A percentile compares a stretch with the other conserved stretches of the same genome.
Conservation (phyloP, 2,797 vertebrate species). For the Taenioides sp. region DNA sequence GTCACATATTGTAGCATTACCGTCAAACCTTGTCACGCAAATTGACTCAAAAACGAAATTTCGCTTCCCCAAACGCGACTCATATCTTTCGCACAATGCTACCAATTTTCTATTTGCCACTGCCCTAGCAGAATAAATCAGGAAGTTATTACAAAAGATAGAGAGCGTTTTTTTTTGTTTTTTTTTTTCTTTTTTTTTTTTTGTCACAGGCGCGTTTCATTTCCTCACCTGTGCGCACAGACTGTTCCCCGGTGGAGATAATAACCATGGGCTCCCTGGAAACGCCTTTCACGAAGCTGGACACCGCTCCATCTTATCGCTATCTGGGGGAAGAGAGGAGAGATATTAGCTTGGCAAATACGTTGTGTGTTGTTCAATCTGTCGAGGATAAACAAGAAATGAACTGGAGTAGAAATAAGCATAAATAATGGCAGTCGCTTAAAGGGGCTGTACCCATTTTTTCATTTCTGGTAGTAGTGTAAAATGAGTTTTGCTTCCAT, state of each 20-base stretch:
- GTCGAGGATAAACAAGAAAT: slow-evolving; percentile 4
- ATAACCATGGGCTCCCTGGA: slow-evolving; percentile 36
- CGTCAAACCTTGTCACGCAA: not conserved
- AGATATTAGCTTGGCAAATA: slow-evolving; percentile 50
- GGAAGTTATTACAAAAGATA: slow-evolving; percentile 37
- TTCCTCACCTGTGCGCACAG: slow-evolving; percentile 58
- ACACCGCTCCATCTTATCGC: slow-evolving; percentile 47
- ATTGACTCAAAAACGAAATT: slow-evolving; percentile 1
- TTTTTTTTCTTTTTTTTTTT: slow-evolving; percentile 49
- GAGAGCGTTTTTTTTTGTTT: slow-evolving; percentile 38
- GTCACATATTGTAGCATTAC: not conserved
- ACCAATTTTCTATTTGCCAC: slow-evolving; percentile 8
- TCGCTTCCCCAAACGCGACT: not conserved
- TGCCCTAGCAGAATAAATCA: slow-evolving; percentile 32
- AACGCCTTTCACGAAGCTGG: slow-evolving; percentile 26
- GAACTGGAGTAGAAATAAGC: not conserved
- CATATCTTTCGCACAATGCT: not conserved
- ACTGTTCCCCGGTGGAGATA: slow-evolving; percentile 49
- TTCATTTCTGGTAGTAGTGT: not conserved
- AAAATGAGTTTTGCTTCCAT: not conserved
- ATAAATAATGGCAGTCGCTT: not conserved
- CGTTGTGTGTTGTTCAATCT: slow-evolving; percentile 5
- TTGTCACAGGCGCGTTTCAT: slow-evolving; percentile 59
- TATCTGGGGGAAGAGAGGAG: slow-evolving; percentile 37
- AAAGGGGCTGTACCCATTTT: not conserved